Conservation (phyloP, 2,113 vertebrate species). For the Melanerpes aurifrons region DNA sequence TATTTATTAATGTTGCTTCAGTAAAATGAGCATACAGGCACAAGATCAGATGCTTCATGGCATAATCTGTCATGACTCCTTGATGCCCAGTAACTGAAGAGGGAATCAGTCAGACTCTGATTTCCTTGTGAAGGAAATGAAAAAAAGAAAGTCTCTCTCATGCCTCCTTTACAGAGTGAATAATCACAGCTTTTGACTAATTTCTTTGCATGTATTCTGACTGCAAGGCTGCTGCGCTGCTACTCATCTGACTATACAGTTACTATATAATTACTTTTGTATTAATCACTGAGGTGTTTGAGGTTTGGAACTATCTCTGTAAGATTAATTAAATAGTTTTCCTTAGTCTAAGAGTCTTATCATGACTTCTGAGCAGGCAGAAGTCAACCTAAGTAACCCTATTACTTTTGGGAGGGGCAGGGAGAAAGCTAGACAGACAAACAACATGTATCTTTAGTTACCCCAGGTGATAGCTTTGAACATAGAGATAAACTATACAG, state of each 20-base stretch:
- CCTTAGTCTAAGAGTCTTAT: neutral
- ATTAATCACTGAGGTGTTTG: neutral
- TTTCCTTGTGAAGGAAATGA: neutral
- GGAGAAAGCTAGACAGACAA: neutral
- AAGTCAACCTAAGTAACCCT: neutral
- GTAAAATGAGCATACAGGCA: constrained; percentile 2
- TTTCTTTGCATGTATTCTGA: neutral
- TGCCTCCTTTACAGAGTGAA: neutral
- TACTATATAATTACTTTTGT: neutral
- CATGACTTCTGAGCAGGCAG: neutral
- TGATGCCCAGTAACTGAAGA: neutral
- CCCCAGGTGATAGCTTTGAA: neutral
- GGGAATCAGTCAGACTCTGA: neutral
- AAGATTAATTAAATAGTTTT: constrained; percentile 14
- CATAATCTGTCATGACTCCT: neutral
- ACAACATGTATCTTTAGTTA: neutral
- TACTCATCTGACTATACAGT: neutral
- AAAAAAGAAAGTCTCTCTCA: neutral
- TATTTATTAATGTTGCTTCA: neutral
- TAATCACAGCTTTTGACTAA: constrained; percentile 1
- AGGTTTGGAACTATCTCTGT: constrained; percentile 20
- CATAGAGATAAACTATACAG: neutral
- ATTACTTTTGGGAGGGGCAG: neutral
- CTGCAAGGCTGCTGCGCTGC: neutral
- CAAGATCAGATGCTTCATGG: neutral